These are phyloP conservation scores for Odontocolon sp. DNA, from an alignment of 2,888 invertebrate species.

Conservation along the genomic window DNA sequence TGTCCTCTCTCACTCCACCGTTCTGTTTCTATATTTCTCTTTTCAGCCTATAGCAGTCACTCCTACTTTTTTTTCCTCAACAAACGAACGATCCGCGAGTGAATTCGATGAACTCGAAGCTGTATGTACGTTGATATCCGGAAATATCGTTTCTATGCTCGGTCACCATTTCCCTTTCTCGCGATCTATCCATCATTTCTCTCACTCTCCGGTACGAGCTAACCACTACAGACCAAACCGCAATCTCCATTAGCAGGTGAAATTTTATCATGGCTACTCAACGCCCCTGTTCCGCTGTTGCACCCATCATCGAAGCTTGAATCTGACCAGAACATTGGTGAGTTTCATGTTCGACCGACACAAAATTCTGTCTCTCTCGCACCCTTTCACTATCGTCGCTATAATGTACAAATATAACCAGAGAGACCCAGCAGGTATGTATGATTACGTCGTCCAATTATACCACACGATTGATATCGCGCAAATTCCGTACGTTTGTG, in stretches of 20 bases:
- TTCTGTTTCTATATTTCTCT: background rate
- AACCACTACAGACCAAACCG: slow-evolving; percentile 18
- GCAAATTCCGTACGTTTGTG: slow-evolving; percentile 35
- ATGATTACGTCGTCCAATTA: slow-evolving; percentile 53
- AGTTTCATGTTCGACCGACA: slow-evolving; percentile 3
- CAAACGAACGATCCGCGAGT: slow-evolving; percentile 40
- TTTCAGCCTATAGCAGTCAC: slow-evolving; percentile 29
- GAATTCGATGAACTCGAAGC: slow-evolving; percentile 29
- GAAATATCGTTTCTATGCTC: slow-evolving; percentile 14
- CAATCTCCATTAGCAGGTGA: slow-evolving; percentile 59
- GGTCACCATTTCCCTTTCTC: slow-evolving; percentile 1
- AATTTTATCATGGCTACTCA: slow-evolving; percentile 55
- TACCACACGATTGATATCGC: slow-evolving; percentile 46
- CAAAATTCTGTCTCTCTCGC: background rate
- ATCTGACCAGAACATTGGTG: slow-evolving; percentile 2
- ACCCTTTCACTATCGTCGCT: background rate
- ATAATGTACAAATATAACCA: slow-evolving; percentile 8
- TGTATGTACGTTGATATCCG: slow-evolving; percentile 6
- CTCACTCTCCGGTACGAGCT: background rate
- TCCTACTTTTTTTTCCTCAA: background rate
- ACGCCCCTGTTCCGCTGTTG: background rate
- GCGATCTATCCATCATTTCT: slow-evolving; percentile 29
- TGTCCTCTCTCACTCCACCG: too few relatives aligned
- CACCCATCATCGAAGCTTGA: background rate
- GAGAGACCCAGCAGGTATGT: background rate